Evolutionary conservation across 2,888 invertebrate genomes (phyloP).

Genomic region (Abrostola tripartita): DNA sequence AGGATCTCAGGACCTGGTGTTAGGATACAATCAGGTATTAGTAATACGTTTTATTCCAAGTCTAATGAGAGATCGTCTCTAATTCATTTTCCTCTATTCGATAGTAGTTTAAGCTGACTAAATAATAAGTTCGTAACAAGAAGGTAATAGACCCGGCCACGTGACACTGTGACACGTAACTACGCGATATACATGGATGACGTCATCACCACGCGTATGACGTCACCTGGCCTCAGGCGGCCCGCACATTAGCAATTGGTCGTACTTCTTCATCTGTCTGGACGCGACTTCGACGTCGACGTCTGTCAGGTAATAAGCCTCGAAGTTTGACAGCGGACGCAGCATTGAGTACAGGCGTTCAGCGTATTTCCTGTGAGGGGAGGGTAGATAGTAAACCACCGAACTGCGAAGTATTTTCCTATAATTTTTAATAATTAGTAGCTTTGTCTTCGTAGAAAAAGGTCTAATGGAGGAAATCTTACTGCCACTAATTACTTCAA

Average conservation of each 20-base stretch:
- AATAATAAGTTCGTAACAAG: not conserved
- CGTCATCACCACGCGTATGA: slow-evolving; percentile 2
- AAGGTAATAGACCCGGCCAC: not conserved
- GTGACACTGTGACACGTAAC: slow-evolving; percentile 1
- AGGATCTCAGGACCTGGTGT: not conserved
- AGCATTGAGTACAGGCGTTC: slow-evolving; percentile 87
- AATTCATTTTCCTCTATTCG: not conserved
- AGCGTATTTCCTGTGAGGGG: slow-evolving; percentile 82
- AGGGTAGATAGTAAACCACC: no score
- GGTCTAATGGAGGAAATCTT: not conserved
- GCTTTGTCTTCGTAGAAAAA: not conserved
- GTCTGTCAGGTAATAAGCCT: slow-evolving; percentile 84
- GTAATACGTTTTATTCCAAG: not conserved
- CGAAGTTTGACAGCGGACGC: slow-evolving; percentile 85
- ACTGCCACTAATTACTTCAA: no score
- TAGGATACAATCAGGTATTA: not conserved
- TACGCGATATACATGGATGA: slow-evolving; percentile 7
- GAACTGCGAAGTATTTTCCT: no score
- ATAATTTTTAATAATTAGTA: no score
- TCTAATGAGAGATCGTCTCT: not conserved
- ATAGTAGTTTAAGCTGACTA: slow-evolving; percentile 1
- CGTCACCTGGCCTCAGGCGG: slow-evolving; percentile 65
- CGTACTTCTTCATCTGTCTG: slow-evolving; percentile 82
- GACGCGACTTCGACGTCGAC: slow-evolving; percentile 78
- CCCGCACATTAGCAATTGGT: slow-evolving; percentile 64